phyloP scores from a whole-genome alignment of 2,113 vertebrate genomes.

The Halichoeres trimaculatus region DNA sequence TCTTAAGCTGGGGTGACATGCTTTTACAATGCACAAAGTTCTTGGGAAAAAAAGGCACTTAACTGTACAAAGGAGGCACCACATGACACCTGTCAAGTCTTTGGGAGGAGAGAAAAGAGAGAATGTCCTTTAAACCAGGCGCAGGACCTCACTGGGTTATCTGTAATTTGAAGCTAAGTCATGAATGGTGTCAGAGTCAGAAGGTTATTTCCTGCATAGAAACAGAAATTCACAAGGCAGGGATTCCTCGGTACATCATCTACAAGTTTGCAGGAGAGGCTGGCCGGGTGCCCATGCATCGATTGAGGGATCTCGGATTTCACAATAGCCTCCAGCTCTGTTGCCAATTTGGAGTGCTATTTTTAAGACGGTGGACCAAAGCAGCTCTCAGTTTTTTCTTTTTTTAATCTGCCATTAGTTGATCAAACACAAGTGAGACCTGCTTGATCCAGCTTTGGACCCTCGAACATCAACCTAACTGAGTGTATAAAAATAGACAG shows the following conservation, averaged over 20 bases:
- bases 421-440: neutral
- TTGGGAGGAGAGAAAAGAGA: neutral
- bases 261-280: slow-evolving; percentile 7
- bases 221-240: slow-evolving; percentile 21
- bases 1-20: neutral
- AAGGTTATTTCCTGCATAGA: neutral
- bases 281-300: slow-evolving; percentile 35
- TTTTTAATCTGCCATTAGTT: neutral
- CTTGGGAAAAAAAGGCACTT: neutral
- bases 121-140: neutral
- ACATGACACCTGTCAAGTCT: slow-evolving; percentile 1
- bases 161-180: neutral
- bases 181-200: neutral
- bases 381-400: neutral
- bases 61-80: neutral
- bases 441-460: neutral
- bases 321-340: slow-evolving; percentile 36
- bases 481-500: slow-evolving; percentile 13
- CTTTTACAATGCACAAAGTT: slow-evolving; percentile 4
- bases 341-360: slow-evolving; percentile 25
- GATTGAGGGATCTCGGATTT: slow-evolving; percentile 40
- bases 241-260: slow-evolving; percentile 41
- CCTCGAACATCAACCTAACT: neutral
- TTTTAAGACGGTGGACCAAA: slow-evolving; percentile 19
- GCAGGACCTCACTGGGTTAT: neutral